These are phyloP conservation scores for Rallus limicola DNA, from an alignment of 2,113 vertebrate genomes.

Conservation along the genomic window DNA sequence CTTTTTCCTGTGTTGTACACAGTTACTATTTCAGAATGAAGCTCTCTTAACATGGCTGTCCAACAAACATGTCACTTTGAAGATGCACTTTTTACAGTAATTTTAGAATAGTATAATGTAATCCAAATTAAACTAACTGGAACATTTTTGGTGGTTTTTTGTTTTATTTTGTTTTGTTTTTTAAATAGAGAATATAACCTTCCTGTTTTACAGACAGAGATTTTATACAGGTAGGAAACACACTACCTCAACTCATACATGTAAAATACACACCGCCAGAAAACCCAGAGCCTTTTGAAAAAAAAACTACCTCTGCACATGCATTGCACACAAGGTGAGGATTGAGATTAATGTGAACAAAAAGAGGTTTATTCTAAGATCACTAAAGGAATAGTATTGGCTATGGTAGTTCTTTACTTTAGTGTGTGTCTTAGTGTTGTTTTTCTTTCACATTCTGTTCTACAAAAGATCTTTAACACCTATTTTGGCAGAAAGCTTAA, in stretches of 20 bases:
- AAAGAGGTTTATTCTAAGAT: neutral
- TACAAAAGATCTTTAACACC: constrained; percentile 30
- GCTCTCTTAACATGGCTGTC: neutral
- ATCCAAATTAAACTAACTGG: neutral
- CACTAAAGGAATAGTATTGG: neutral
- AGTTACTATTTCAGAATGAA: neutral
- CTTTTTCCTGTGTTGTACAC: neutral
- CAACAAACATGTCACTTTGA: neutral
- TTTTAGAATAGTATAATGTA: neutral
- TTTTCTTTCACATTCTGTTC: constrained; percentile 33
- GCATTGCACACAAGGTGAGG: too few species aligned
- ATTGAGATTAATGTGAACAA: neutral
- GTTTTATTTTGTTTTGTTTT: neutral
- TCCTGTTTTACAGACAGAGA: neutral
- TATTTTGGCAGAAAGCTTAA: constrained; percentile 33
- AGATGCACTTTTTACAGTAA: neutral
- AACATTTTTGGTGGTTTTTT: too few species aligned
- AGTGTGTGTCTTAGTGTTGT: neutral
- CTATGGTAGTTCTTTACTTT: neutral
- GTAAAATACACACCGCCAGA: neutral
- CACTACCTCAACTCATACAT: neutral
- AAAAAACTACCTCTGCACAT: neutral
- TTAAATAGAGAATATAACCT: neutral
- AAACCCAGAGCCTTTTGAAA: neutral
- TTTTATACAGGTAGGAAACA: neutral